Base-by-base conservation (phyloP, 2,888 invertebrate species). In the Acrobasis suavella region DNA sequence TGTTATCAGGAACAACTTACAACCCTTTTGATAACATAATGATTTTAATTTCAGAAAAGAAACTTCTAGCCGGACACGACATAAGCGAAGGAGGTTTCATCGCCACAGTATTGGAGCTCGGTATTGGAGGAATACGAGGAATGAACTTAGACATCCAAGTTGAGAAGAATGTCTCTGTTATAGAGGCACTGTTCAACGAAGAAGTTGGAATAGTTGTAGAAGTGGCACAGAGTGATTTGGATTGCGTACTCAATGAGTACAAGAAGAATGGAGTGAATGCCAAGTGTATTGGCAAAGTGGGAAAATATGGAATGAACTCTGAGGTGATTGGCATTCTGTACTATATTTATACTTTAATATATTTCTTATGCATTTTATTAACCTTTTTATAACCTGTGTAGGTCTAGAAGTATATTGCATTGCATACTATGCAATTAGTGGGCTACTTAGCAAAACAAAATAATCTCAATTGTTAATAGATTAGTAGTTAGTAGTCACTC, bases 21-120 rank as follows among this genome's bases (percentile, higher is more conserved):
- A 32, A 32, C 32, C 32, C 8, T 7, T 32, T 32, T 32, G 32
- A 32, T 32, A 32, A 32, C 32, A 8, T 22, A 22, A 22, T 32
- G 32, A 32, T 32, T 32, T 32, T 2, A 32, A 62, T 58, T 58
- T 37, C 80, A 96, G 96, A 95, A 71, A 93, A 93, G 5, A 94
- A 94, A 78, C 85, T 97, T 10, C 81, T 96, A 46, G 94, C 98
- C 7, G 98, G 99, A 0, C 99, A 99, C 83, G 99, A 99, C 84
- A 94, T 99, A 7, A 99, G 98, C 81, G 99, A 99, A 89, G 99
- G 99, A 22, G 99, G 99, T 39, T 92, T 99, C 42, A 93, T 99
- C 51, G 96, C 97, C 0, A 97, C 97, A 72, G 85, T 97, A 0
- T 81, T 99, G 64, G 99, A 99, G 91, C 99, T 99, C 98, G 96